These are phyloP conservation scores for Macroglossus sobrinus DNA, from an alignment of 2,113 vertebrate genomes.

Conservation along the genomic window DNA sequence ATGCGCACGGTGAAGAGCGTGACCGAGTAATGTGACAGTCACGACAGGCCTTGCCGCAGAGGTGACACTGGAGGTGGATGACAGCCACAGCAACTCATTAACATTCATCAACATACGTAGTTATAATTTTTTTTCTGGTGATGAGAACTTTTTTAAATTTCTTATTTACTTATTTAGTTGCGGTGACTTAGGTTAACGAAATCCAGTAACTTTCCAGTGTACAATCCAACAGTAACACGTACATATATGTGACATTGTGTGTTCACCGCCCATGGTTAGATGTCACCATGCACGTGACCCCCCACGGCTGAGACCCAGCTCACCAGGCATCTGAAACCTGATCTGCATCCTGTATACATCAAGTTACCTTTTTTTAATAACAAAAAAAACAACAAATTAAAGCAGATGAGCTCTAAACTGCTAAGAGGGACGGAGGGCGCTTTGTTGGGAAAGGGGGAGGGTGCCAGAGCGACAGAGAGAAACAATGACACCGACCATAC, in stretches of 20 bases:
- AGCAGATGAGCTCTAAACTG: neutral
- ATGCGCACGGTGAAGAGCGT: rapidly evolving
- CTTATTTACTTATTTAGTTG: no score
- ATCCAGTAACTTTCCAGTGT: no score
- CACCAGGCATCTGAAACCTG: neutral
- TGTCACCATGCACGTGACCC: no score
- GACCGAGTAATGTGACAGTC: neutral
- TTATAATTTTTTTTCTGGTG: neutral
- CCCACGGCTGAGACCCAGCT: neutral
- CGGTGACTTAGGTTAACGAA: no score
- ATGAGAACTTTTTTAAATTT: no score
- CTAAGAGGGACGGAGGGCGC: rapidly evolving
- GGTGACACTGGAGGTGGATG: no score
- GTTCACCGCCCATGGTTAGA: no score
- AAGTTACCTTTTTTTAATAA: neutral
- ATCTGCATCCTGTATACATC: neutral
- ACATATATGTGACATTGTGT: no score
- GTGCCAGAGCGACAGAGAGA: neutral
- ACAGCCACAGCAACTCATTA: neutral
- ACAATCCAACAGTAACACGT: no score
- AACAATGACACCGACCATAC: neutral
- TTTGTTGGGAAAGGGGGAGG: neutral
- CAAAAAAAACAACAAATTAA: neutral
- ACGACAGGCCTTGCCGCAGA: neutral
- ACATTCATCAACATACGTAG: neutral